A percentile compares a stretch with the other conserved stretches of the same genome.
Evolutionary conservation across 2,113 vertebrate genomes (phyloP).

Genomic region (Lota lota): DNA sequence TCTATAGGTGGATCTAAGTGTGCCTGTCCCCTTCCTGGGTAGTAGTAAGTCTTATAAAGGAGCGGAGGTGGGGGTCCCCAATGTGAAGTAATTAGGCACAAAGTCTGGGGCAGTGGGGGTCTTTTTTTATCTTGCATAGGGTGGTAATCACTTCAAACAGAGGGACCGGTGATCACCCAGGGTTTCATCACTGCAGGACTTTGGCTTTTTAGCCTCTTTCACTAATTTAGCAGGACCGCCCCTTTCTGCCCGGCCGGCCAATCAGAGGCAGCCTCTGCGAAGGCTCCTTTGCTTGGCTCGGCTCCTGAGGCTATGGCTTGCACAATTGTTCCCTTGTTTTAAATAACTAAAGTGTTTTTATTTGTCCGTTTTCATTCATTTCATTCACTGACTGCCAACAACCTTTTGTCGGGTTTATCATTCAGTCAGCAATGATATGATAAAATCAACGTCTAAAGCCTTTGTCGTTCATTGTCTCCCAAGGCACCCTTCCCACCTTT

Average conservation of each 20-base stretch:
- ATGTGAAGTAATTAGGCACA: constrained; percentile 77
- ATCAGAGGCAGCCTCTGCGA: constrained; percentile 54
- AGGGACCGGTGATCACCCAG: constrained; percentile 76
- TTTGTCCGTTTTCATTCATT: constrained; percentile 56
- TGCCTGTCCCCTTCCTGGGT: constrained; percentile 42
- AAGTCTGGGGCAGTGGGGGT: constrained; percentile 54
- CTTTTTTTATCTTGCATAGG: constrained; percentile 74
- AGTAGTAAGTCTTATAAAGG: constrained; percentile 59
- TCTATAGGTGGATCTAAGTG: not conserved
- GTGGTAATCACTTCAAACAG: constrained; percentile 82
- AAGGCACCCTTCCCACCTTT: constrained; percentile 54
- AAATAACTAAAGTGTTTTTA: constrained; percentile 73
- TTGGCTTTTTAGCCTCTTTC: constrained; percentile 69
- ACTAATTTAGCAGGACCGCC: constrained; percentile 70
- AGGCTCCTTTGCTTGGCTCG: constrained; percentile 70
- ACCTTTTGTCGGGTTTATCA: not conserved
- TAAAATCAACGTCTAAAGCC: not conserved
- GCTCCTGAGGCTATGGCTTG: constrained; percentile 75
- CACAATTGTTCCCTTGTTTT: constrained; percentile 72
- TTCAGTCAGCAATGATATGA: not conserved
- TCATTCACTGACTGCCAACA: constrained; percentile 41
- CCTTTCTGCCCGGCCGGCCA: constrained; percentile 62
- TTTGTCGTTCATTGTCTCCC: constrained; percentile 54
- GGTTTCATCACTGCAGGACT: constrained; percentile 81
- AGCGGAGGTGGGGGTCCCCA: constrained; percentile 51